These are phyloP conservation scores for Lycaon pictus DNA, from an alignment of 2,113 vertebrate species.

Conservation along the genomic window DNA sequence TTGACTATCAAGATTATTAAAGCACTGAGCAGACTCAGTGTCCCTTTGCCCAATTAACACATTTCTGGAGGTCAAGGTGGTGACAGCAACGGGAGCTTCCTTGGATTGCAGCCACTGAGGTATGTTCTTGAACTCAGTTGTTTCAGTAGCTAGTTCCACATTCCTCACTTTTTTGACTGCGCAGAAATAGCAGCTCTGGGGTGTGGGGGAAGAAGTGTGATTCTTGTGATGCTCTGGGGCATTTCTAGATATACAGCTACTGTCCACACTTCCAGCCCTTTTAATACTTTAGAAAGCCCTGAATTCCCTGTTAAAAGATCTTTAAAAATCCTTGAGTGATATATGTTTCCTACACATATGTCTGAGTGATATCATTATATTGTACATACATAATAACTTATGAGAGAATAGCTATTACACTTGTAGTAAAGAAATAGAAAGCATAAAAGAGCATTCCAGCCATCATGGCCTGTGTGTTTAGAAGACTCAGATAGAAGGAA, in stretches of 20 bases:
- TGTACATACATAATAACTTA: background rate
- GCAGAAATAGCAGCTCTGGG: background rate
- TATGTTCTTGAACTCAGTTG: background rate
- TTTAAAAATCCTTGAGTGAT: background rate
- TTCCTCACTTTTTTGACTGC: background rate
- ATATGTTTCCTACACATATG: background rate
- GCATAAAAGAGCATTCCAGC: background rate
- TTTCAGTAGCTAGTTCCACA: background rate
- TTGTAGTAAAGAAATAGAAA: background rate
- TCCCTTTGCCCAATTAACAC: background rate
- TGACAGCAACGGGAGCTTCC: background rate
- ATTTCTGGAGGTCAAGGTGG: background rate
- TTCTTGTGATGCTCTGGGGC: background rate
- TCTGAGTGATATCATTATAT: background rate
- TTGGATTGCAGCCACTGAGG: background rate
- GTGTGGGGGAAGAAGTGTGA: rapidly evolving
- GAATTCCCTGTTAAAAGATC: background rate
- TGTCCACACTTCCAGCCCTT: background rate
- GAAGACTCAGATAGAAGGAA: background rate
- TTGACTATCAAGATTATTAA: background rate
- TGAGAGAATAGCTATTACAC: background rate
- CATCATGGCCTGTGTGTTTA: background rate
- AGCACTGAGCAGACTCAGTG: background rate
- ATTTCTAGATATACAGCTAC: background rate
- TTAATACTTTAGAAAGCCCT: background rate